phyloP scores from a whole-genome alignment of 2,113 vertebrate genomes.

The Dasyornis broadbenti region DNA sequence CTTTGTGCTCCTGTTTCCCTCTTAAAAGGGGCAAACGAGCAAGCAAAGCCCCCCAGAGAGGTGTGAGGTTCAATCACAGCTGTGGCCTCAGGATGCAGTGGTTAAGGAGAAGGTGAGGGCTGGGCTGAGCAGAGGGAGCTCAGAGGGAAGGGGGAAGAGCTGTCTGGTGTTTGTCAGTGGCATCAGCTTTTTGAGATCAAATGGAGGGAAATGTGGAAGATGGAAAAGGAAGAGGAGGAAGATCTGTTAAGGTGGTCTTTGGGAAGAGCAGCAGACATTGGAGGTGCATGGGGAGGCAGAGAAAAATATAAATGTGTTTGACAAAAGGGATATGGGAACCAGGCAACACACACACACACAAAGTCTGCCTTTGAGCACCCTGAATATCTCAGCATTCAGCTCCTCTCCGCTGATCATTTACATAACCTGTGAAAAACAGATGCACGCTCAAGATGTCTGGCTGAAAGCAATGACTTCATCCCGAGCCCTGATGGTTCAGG shows the following conservation, averaged over 20 bases:
- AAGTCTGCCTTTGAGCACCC: not conserved
- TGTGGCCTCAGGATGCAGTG: not conserved
- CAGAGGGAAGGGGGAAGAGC: not conserved
- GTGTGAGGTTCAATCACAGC: not conserved
- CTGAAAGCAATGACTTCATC: not conserved
- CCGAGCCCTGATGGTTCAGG: not conserved
- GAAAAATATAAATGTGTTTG: not conserved
- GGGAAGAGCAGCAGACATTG: not conserved
- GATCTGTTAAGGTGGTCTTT: not conserved
- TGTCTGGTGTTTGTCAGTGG: not conserved
- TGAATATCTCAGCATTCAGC: not conserved
- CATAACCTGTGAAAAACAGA: not conserved
- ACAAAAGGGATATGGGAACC: not conserved
- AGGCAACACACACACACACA: not conserved
- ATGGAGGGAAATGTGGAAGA: not conserved
- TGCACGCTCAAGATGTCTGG: not conserved
- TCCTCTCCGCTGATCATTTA: not conserved
- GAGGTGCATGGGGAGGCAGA: not conserved
- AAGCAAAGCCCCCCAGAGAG: not conserved
- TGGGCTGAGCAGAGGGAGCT: not conserved
- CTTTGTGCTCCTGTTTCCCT: not conserved
- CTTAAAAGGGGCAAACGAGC: not conserved
- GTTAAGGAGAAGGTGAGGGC: not conserved
- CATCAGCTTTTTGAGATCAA: not conserved
- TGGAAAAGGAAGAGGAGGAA: not conserved